phyloP scores from a whole-genome alignment of 1,140 invertebrate genomes.

The Drosophila orena region DNA sequence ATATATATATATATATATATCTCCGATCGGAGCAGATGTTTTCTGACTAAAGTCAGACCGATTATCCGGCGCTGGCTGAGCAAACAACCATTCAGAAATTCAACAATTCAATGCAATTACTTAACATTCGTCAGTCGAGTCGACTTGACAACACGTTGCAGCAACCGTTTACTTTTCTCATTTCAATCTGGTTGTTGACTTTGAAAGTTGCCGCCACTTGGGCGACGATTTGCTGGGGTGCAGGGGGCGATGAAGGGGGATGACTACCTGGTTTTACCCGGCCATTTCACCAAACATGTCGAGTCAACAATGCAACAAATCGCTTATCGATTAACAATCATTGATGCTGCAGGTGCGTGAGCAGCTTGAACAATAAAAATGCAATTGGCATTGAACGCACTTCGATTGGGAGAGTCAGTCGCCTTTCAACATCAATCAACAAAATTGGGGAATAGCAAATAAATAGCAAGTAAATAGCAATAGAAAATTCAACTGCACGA shows the following conservation, averaged over 20 bases:
- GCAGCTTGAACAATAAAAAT: constrained; percentile 25
- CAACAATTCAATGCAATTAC: constrained; percentile 43
- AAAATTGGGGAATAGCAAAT: constrained; percentile 1
- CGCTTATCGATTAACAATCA: constrained; percentile 33
- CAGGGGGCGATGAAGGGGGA: neutral
- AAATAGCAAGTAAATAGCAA: constrained; percentile 7
- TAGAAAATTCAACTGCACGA: neutral
- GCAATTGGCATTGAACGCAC: constrained; percentile 49
- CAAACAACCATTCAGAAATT: constrained; percentile 17
- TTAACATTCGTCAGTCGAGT: constrained; percentile 38
- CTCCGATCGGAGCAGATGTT: constrained; percentile 26
- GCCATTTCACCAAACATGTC: constrained; percentile 62
- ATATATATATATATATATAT: neutral
- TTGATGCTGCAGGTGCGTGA: constrained; percentile 35
- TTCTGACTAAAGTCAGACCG: constrained; percentile 27
- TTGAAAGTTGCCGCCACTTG: constrained; percentile 58
- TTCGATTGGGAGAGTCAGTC: constrained; percentile 29
- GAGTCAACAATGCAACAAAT: constrained; percentile 49
- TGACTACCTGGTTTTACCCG: constrained; percentile 9
- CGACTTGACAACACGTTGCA: constrained; percentile 45
- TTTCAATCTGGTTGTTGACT: constrained; percentile 65
- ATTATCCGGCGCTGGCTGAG: constrained; percentile 25
- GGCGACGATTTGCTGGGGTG: neutral
- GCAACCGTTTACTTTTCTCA: constrained; percentile 53
- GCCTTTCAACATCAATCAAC: constrained; percentile 18